A percentile compares a stretch with the other conserved stretches of the same genome.
These are phyloP conservation scores for Uria aalge DNA, from an alignment of 2,113 vertebrate species.

Conservation along the genomic window DNA sequence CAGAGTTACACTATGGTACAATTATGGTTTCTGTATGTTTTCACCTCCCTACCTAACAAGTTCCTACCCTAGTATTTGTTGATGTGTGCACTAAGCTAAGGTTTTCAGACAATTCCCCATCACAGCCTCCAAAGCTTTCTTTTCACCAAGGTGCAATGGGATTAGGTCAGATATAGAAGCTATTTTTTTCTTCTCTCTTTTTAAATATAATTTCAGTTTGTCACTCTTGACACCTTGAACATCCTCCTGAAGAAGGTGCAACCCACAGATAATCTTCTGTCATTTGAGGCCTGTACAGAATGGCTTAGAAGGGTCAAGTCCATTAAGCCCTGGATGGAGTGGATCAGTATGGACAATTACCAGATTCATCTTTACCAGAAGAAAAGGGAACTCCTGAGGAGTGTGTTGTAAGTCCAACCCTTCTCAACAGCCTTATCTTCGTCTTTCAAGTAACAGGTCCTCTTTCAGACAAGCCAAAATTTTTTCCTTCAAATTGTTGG, in stretches of 20 bases:
- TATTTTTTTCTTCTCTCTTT: not conserved
- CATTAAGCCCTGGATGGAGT: not conserved
- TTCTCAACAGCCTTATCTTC: not conserved
- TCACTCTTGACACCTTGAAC: not conserved
- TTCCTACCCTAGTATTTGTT: not conserved
- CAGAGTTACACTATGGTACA: not conserved
- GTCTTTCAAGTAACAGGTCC: not conserved
- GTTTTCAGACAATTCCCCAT: not conserved
- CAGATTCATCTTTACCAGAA: not conserved
- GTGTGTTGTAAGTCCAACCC: not conserved
- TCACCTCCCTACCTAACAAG: not conserved
- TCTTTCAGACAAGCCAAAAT: not conserved
- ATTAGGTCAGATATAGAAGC: not conserved
- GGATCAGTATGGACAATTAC: not conserved
- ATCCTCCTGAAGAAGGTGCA: not conserved
- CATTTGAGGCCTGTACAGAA: not conserved
- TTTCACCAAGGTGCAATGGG: not conserved
- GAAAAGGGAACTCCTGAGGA: not conserved
- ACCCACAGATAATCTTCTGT: not conserved
- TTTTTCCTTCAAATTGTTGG: not conserved
- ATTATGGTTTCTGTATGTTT: not conserved
- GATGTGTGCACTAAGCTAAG: not conserved
- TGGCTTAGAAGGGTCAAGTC: not conserved
- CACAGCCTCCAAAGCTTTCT: not conserved
- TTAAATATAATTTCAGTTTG: not conserved